phyloP scores from a whole-genome alignment of 2,888 invertebrate genomes.

The Trisateles emortualis region DNA sequence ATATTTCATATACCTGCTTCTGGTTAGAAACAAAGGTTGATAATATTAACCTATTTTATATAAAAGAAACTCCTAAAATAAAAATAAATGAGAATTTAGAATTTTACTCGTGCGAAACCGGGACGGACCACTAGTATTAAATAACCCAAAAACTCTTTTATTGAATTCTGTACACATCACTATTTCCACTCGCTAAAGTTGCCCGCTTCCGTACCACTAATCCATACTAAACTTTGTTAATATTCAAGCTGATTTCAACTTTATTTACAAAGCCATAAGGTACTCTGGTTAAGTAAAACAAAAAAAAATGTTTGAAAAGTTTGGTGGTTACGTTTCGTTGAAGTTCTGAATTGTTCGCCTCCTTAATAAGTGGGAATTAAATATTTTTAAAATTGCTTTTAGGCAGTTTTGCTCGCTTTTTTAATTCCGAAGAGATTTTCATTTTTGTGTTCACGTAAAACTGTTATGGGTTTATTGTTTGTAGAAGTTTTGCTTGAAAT shows the following conservation, averaged over 20 bases:
- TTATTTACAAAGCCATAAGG: conserved; percentile 53
- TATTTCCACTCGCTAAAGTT: conserved; percentile 52
- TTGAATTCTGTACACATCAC: conserved; percentile 33
- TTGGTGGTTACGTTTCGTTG: conserved; percentile 43
- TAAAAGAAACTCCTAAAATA: too few relatives aligned
- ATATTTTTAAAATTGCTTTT: conserved; percentile 45
- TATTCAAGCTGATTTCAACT: conserved; percentile 63
- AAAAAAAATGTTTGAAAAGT: conserved; percentile 31
- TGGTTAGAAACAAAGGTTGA: too few relatives aligned
- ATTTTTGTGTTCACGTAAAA: conserved; percentile 8
- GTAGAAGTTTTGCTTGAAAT: background rate
- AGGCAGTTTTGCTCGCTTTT: conserved; percentile 22
- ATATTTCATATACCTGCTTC: too few relatives aligned
- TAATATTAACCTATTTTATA: too few relatives aligned
- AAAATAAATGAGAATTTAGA: too few relatives aligned
- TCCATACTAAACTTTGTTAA: conserved; percentile 68
- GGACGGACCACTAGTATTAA: too few relatives aligned
- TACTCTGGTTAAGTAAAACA: conserved; percentile 29
- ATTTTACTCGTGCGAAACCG: too few relatives aligned
- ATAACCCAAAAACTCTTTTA: background rate
- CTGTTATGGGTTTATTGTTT: background rate
- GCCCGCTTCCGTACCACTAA: conserved; percentile 61
- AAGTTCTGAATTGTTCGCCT: conserved; percentile 56
- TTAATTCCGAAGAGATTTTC: conserved; percentile 24
- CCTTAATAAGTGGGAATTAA: conserved; percentile 59